Evolutionary conservation across 2,888 invertebrate genomes (phyloP).

Genomic region (Lumbricus terrestris): DNA sequence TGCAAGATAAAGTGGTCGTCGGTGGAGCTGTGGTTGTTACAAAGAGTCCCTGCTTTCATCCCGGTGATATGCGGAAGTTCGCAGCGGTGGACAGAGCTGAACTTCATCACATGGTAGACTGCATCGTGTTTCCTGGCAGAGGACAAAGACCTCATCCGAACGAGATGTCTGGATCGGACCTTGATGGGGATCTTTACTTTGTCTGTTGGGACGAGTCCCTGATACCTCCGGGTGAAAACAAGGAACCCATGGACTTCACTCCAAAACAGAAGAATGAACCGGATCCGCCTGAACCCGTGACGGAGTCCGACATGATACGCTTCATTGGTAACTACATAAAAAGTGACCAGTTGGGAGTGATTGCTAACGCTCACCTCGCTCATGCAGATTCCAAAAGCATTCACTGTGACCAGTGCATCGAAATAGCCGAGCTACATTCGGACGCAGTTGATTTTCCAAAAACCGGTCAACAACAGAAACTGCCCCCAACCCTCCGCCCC

Average conservation of each 20-base stretch:
- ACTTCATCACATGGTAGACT: conserved; percentile 52
- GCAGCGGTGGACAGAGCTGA: conserved; percentile 44
- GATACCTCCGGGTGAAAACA: conserved; percentile 41
- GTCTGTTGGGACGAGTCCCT: conserved; percentile 49
- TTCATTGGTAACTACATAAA: conserved; percentile 55
- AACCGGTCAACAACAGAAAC: conserved; percentile 44
- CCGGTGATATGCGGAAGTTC: conserved; percentile 57
- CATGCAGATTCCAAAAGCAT: conserved; percentile 44
- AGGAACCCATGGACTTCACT: conserved; percentile 38
- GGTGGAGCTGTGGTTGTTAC: too few relatives aligned
- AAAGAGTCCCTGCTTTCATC: conserved; percentile 59
- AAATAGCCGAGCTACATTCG: conserved; percentile 43
- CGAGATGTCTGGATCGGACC: conserved; percentile 59
- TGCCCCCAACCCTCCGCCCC: conserved; percentile 27
- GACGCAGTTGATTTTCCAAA: conserved; percentile 55
- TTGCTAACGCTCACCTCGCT: conserved; percentile 52
- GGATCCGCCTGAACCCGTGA: conserved; percentile 24
- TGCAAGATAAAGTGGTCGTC: too few relatives aligned
- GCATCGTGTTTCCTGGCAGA: conserved; percentile 58
- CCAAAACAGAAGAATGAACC: conserved; percentile 21
- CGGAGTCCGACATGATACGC: conserved; percentile 48
- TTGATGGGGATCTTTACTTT: conserved; percentile 47
- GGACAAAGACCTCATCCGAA: conserved; percentile 58
- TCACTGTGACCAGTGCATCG: conserved; percentile 41
- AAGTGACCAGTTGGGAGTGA: conserved; percentile 44